Base-by-base conservation (phyloP, 2,797 vertebrate species). In the Scleropages formosus region DNA sequence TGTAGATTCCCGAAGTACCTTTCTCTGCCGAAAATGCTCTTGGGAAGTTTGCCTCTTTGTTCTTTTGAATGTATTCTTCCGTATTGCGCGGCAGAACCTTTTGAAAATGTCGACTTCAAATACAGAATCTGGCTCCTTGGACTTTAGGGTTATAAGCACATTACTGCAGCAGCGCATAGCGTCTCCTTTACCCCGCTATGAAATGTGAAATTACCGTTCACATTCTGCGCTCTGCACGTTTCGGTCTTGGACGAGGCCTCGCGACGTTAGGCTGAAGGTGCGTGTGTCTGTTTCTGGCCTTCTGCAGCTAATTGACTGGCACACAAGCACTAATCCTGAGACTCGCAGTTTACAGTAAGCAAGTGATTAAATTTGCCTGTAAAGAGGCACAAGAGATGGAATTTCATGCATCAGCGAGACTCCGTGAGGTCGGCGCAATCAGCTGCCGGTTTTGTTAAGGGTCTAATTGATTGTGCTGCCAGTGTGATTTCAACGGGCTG, bases 381-480 rank as follows among this genome's bases (percentile, higher is more conserved):
- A 56, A 44, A 27, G 53, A 65, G 63, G 62, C 27, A 0, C 27
- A n/a, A 3, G 27, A 67, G 65, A 68, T 75, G 64, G 64, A 59
- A 68, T 75, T 60, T 68, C 56, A 75, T 68, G 74, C 64, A 67
- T 46, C 18, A 39, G 9, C n/a, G n/a, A 59, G 13, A 24, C 22
- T 18, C 18, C 26, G 9, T 20, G 9, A 47, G 22, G 49, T 22
- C 51, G 68, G 8, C 9, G 9, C 51, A 68, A 68, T 68, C 27
- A 68, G 74, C 0, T 51, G 27, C 51, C 7, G 53, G 44, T 68
- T 68, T 68, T 75, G 65, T 68, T 75, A 73, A 39, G 56, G 22
- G 31, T 18, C 16, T 60, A 75, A 75, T 60, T 75, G 74, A 75
- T 22, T 44, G 27, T 46, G 74, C 31, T 20, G 56, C 74, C 65